These are phyloP conservation scores for rabbit (Oryctolagus cuniculus) DNA, from an alignment of 2,113 vertebrate genomes.

Conservation along the genomic window DNA sequence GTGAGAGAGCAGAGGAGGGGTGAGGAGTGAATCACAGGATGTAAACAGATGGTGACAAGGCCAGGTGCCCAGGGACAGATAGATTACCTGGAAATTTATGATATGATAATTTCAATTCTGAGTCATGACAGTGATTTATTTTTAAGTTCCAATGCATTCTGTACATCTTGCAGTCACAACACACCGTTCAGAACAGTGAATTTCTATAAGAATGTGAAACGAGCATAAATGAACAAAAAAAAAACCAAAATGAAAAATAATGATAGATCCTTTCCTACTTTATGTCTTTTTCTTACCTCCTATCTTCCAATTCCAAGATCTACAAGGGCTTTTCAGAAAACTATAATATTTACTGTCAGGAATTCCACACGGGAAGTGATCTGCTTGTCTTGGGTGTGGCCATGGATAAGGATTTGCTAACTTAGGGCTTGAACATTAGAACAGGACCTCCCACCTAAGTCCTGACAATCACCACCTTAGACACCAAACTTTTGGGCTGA, in stretches of 20 bases:
- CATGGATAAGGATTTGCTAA: slow-evolving; percentile 3
- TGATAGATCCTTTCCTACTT: not conserved
- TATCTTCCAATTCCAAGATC: slow-evolving; percentile 35
- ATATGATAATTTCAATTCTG: slow-evolving; percentile 80
- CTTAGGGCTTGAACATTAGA: not conserved
- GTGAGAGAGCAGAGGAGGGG: slow-evolving; percentile 22
- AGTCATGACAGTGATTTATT: slow-evolving; percentile 80
- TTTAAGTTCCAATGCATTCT: slow-evolving; percentile 77
- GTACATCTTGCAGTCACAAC: slow-evolving; percentile 75
- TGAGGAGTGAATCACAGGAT: slow-evolving; percentile 37
- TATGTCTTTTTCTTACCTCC: not conserved
- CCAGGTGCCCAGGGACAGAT: slow-evolving; percentile 79
- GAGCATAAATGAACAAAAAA: slow-evolving; percentile 25
- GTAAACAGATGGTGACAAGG: slow-evolving; percentile 76
- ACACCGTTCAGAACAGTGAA: slow-evolving; percentile 75
- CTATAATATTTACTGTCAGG: not conserved
- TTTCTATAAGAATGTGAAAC: slow-evolving; percentile 69
- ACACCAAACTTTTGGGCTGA: not conserved
- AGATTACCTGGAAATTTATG: slow-evolving; percentile 83
- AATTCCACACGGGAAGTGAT: not conserved
- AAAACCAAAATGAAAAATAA: no score
- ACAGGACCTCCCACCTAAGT: not conserved
- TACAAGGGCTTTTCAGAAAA: slow-evolving; percentile 17
- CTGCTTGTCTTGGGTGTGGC: not conserved
- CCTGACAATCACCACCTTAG: not conserved